These are phyloP conservation scores for Cyanoramphus novaezelandiae DNA, from an alignment of 2,113 vertebrate species.

Conservation along the genomic window DNA sequence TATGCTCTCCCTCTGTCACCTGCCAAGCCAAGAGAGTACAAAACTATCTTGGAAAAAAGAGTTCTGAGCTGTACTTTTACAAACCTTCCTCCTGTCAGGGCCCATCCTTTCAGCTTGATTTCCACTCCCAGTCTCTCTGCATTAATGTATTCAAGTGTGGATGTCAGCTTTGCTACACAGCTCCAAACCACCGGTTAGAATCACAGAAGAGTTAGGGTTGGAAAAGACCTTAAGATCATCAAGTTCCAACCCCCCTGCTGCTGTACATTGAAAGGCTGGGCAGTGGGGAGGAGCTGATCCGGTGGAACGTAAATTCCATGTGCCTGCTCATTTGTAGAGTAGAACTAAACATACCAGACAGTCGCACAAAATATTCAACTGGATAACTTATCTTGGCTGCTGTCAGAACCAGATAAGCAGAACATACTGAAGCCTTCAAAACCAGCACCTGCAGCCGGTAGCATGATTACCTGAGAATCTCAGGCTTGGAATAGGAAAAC, in stretches of 20 bases:
- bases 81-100: background rate
- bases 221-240: background rate
- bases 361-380: background rate
- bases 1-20: background rate
- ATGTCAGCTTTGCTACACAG: background rate
- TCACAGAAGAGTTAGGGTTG: background rate
- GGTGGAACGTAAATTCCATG: background rate
- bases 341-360: background rate
- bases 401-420: background rate
- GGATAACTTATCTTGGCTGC: background rate
- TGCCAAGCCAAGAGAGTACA: background rate
- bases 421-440: background rate
- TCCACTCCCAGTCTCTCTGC: background rate
- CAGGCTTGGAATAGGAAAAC: background rate
- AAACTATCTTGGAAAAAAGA: background rate
- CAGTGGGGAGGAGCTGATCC: background rate
- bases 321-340: background rate
- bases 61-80: background rate
- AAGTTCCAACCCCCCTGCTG: background rate
- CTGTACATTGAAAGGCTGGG: accelerated
- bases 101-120: background rate
- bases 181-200: background rate
- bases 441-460: background rate
- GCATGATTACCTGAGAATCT: background rate
- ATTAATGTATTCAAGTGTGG: background rate